These are phyloP conservation scores for Clepsis dumicolana DNA, from an alignment of 2,888 invertebrate species.

Conservation along the genomic window DNA sequence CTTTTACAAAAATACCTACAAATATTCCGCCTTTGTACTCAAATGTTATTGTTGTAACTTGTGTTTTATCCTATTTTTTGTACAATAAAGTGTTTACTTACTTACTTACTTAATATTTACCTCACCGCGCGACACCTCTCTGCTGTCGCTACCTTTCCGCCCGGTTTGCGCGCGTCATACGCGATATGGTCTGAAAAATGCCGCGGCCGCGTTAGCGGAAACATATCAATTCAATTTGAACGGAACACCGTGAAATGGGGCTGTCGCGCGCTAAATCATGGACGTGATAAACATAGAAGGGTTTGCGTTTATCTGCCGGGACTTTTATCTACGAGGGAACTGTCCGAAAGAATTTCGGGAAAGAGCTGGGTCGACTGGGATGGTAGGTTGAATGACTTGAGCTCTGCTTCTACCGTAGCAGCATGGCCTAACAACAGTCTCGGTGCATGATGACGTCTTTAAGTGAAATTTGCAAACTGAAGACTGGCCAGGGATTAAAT, in stretches of 20 bases:
- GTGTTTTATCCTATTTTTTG: too few relatives aligned
- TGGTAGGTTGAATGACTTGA: not conserved
- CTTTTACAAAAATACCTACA: too few relatives aligned
- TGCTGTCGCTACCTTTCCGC: conserved; percentile 69
- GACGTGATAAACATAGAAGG: conserved; percentile 79
- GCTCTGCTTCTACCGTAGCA: too few relatives aligned
- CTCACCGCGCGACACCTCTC: conserved; percentile 4
- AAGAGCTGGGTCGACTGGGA: not conserved
- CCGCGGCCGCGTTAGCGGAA: conserved; percentile 76
- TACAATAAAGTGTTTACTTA: too few relatives aligned
- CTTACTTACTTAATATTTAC: too few relatives aligned
- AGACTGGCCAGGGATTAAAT: too few relatives aligned
- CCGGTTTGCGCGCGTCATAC: conserved; percentile 79
- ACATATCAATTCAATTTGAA: conserved; percentile 85
- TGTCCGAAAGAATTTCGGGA: conserved; percentile 16
- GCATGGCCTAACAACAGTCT: not conserved
- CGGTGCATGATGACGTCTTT: not conserved
- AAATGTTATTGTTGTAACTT: too few relatives aligned
- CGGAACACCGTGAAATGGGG: conserved; percentile 74
- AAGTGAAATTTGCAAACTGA: too few relatives aligned
- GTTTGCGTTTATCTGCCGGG: conserved; percentile 70
- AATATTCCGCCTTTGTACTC: too few relatives aligned
- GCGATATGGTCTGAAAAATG: conserved; percentile 81
- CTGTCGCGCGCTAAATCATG: conserved; percentile 77
- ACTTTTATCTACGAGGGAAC: conserved; percentile 34